Percentiles rank a stretch among this genome's conserved stretches.
Conservation (phyloP, 2,888 invertebrate genomes). For the Macrophya annulata region DNA sequence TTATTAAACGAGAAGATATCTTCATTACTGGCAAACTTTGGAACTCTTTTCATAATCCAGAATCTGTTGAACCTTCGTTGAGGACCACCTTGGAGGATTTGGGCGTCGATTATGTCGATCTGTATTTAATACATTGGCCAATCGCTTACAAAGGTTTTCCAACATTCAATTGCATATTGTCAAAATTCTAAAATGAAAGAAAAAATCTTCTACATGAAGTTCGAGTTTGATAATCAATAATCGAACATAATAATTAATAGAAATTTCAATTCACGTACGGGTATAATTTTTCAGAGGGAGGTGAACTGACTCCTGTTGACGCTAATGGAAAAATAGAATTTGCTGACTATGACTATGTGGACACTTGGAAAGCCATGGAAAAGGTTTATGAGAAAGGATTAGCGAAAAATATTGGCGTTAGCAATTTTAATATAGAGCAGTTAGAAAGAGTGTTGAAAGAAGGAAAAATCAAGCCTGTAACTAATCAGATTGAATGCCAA, state of each 20-base stretch:
- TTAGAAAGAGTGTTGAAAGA: conserved; percentile 84
- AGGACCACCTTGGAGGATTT: conserved; percentile 86
- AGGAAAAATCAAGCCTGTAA: conserved; percentile 85
- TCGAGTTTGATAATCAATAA: not conserved
- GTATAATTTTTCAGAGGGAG: conserved; percentile 82
- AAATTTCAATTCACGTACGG: not conserved
- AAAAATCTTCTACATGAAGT: not conserved
- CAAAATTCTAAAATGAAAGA: not conserved
- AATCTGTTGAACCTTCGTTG: conserved; percentile 88
- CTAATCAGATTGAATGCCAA: conserved; percentile 83
- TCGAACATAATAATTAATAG: not conserved
- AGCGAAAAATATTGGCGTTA: conserved; percentile 88
- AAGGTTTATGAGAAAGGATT: conserved; percentile 86
- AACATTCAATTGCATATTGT: not conserved
- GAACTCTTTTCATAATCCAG: conserved; percentile 92
- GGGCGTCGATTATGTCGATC: conserved; percentile 89
- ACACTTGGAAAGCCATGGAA: conserved; percentile 90
- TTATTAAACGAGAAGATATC: conserved; percentile 86
- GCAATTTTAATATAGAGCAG: conserved; percentile 91
- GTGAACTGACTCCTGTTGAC: conserved; percentile 84
- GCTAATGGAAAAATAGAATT: conserved; percentile 83
- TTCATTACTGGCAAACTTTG: conserved; percentile 88
- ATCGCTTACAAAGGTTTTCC: conserved; percentile 84
- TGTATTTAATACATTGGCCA: conserved; percentile 97
- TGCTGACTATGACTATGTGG: conserved; percentile 87